Evolutionary conservation across 64 coral and sea anemone species (phyloP), one percentile per base, ranked within the genome.

Genomic region (Pocillopora verrucosa): DNA sequence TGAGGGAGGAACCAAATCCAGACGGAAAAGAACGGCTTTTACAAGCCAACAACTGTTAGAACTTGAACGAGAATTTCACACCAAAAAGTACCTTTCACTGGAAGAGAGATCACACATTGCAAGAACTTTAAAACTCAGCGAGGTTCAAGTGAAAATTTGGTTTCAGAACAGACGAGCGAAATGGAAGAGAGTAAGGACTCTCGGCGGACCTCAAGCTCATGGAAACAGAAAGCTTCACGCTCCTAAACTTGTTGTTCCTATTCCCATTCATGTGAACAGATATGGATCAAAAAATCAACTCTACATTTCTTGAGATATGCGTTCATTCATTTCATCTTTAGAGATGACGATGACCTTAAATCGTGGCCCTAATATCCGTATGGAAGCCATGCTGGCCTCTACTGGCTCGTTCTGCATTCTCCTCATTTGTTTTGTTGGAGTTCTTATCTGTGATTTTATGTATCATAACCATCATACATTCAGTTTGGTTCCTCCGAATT

Each of bases 231-330:
- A 94, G 92, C 78, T 88, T 57, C 91, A 93, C 12, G 77, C 80
- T 83, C 95, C 95, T 13, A 97, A 97, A 83, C 90, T 98, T 82
- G 96, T 98, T 78, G 96, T 98, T 76, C 96, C 96, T 59, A 95
- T 98, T 87, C 96, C 96, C 22, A 92, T 98, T 38, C 96, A 98
- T 88, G 96, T 92, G 4, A 98, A 95, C 83, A 88, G 96, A 88
- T 95, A 93, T 65, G 87, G 70, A 34, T 67, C 88, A 34, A 92
- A 88, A 63, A 92, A 98, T 56, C 90, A 98, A 90, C 72, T 93
- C 45, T 88, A 86, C 73, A 89, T 95, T 65, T 80, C 92, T 16
- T 93, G 79, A 93, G 17, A 72, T 84, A 77, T 63, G 20, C 38
- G 65, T 60, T 59, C 82, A 88, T 77, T 82, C 58, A 87, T 78